A percentile compares a stretch with the other conserved stretches of the same genome.
These are phyloP conservation scores for Pandion haliaetus DNA, from an alignment of 2,113 vertebrate genomes.

Conservation along the genomic window DNA sequence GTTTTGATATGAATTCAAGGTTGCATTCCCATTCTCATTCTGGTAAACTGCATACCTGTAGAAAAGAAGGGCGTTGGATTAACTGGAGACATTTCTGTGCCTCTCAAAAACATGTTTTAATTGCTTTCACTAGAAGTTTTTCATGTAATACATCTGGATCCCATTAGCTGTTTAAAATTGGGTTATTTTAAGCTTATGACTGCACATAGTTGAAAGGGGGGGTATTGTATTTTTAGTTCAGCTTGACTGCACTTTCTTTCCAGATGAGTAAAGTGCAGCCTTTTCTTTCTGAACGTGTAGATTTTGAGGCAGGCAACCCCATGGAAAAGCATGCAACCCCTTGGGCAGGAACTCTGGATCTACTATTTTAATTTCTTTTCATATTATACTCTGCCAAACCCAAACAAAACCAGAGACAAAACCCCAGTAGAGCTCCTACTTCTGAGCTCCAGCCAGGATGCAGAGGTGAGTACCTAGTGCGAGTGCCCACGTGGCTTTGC, in stretches of 20 bases:
- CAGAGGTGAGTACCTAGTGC: background rate
- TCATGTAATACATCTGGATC: conserved; percentile 1
- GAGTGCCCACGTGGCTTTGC: background rate
- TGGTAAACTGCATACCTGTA: background rate
- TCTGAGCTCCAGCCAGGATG: background rate
- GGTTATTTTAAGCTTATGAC: conserved; percentile 26
- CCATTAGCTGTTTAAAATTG: background rate
- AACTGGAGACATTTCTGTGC: background rate
- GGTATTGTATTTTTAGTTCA: conserved; percentile 9
- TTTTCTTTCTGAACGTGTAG: background rate
- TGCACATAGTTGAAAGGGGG: background rate
- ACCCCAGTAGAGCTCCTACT: background rate
- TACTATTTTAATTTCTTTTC: background rate
- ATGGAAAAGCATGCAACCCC: background rate
- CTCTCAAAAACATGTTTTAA: background rate
- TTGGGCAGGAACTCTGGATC: background rate
- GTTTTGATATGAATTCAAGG: background rate
- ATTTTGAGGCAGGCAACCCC: background rate
- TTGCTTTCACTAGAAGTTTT: background rate
- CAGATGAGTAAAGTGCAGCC: background rate
- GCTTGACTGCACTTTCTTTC: background rate
- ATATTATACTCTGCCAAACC: background rate
- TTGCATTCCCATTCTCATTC: background rate
- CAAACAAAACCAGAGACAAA: background rate
- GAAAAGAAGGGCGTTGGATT: background rate